Evolutionary conservation across 2,888 invertebrate species (phyloP).

Genomic region (Thymelicus lineola): DNA sequence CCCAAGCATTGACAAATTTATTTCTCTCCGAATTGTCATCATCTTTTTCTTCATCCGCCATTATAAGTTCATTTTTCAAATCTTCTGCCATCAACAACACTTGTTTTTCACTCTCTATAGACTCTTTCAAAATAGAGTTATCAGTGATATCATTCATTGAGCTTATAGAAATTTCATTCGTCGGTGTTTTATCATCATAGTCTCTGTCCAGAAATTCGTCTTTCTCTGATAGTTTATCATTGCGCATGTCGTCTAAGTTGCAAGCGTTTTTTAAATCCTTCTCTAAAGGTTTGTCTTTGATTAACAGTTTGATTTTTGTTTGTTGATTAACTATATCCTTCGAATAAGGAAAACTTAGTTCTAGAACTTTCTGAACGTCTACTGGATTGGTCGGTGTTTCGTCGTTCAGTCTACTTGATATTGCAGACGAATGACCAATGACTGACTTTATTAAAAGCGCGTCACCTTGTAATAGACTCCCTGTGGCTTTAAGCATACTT

Average conservation of each 20-base stretch:
- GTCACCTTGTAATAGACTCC: conserved; percentile 74
- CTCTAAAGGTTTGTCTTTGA: conserved; percentile 66
- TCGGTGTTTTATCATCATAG: conserved; percentile 76
- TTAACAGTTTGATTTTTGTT: conserved; percentile 62
- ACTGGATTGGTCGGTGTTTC: conserved; percentile 65
- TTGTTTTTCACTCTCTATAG: conserved; percentile 80
- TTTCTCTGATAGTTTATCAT: conserved; percentile 60
- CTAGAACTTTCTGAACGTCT: conserved; percentile 51
- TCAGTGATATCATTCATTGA: conserved; percentile 81
- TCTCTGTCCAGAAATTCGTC: conserved; percentile 68
- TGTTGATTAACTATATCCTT: conserved; percentile 62
- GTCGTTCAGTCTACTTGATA: conserved; percentile 61
- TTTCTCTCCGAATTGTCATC: conserved; percentile 81
- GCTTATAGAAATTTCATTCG: conserved; percentile 78
- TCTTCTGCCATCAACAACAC: conserved; percentile 74
- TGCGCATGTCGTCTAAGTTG: conserved; percentile 67
- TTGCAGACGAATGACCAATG: conserved; percentile 50
- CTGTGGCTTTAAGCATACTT: conserved; percentile 76
- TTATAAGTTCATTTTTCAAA: conserved; percentile 79
- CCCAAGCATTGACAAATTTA: conserved; percentile 81
- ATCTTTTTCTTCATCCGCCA: conserved; percentile 81
- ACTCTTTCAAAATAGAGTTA: conserved; percentile 78
- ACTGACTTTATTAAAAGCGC: conserved; percentile 75
- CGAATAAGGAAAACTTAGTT: conserved; percentile 45
- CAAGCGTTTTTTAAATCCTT: conserved; percentile 75